A percentile compares a stretch with the other conserved stretches of the same genome.
Evolutionary conservation across 2,888 invertebrate genomes (phyloP).

Genomic region (Zeuzera pyrina): DNA sequence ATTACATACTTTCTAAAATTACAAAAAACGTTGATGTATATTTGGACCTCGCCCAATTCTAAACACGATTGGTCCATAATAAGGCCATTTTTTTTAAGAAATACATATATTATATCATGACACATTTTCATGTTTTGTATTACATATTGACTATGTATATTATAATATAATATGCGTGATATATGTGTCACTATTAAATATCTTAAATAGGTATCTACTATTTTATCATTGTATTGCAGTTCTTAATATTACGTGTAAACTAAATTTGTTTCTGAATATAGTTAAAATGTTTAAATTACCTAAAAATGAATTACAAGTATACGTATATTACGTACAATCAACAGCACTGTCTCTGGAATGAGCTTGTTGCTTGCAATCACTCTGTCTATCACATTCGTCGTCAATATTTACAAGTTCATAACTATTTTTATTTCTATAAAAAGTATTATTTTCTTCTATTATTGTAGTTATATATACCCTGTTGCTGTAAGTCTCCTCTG

Average conservation of each 20-base stretch:
- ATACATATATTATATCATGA: slow-evolving; percentile 28
- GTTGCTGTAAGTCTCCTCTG: slow-evolving; percentile 50
- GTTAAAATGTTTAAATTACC: too few species aligned
- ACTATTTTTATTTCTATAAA: slow-evolving; percentile 34
- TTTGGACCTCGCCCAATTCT: slow-evolving; percentile 29
- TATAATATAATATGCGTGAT: too few species aligned
- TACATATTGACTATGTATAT: too few species aligned
- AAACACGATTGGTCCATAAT: slow-evolving; percentile 58
- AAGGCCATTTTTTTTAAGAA: slow-evolving; percentile 51
- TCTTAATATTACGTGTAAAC: too few species aligned
- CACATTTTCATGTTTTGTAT: too few species aligned
- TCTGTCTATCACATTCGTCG: slow-evolving; percentile 37
- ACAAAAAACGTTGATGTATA: slow-evolving; percentile 28
- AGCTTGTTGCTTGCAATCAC: slow-evolving; percentile 34
- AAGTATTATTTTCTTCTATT: slow-evolving; percentile 41
- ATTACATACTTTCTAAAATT: slow-evolving; percentile 20
- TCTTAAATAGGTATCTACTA: too few species aligned
- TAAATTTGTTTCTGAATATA: too few species aligned
- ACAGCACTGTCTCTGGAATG: slow-evolving; percentile 56
- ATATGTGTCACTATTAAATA: too few species aligned
- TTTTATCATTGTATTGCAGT: too few species aligned
- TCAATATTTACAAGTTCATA: slow-evolving; percentile 43
- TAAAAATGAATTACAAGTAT: too few species aligned
- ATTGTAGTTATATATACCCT: slow-evolving; percentile 61
- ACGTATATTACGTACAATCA: slow-evolving; percentile 2